phyloP scores from a whole-genome alignment of 2,113 vertebrate species.

The Columba janthina region DNA sequence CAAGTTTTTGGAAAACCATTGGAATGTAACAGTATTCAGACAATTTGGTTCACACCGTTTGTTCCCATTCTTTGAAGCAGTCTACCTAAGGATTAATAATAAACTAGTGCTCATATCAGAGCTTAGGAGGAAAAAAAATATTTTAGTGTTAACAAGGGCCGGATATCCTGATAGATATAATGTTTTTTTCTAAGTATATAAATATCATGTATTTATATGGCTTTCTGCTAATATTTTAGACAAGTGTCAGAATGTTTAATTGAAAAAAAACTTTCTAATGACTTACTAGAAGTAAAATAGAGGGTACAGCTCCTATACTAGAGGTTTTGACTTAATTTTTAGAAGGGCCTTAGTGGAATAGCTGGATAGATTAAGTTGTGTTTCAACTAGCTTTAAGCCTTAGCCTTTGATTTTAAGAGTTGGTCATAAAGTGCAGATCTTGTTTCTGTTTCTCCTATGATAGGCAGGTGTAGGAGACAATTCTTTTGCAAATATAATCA shows the following conservation, averaged over 20 bases:
- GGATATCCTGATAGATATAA: neutral
- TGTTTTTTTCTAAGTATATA: neutral
- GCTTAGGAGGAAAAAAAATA: neutral
- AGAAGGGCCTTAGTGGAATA: neutral
- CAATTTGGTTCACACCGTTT: neutral
- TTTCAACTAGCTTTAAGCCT: neutral
- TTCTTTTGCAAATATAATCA: too few species aligned
- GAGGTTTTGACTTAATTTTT: neutral
- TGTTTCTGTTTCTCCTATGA: neutral
- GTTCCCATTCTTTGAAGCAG: neutral
- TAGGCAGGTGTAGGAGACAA: neutral
- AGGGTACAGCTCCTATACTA: neutral
- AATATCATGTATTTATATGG: neutral
- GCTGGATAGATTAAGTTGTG: neutral
- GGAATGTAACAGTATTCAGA: slow-evolving; percentile 8
- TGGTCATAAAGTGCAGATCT: neutral
- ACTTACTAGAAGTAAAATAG: neutral
- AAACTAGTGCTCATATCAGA: neutral
- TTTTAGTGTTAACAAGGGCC: neutral
- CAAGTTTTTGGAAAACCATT: neutral
- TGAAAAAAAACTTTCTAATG: neutral
- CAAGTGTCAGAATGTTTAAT: neutral
- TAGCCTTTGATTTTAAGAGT: neutral
- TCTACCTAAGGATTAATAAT: neutral
- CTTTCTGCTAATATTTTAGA: neutral